phyloP scores from a whole-genome alignment of 2,113 vertebrate species.

The Nettapus auritus region DNA sequence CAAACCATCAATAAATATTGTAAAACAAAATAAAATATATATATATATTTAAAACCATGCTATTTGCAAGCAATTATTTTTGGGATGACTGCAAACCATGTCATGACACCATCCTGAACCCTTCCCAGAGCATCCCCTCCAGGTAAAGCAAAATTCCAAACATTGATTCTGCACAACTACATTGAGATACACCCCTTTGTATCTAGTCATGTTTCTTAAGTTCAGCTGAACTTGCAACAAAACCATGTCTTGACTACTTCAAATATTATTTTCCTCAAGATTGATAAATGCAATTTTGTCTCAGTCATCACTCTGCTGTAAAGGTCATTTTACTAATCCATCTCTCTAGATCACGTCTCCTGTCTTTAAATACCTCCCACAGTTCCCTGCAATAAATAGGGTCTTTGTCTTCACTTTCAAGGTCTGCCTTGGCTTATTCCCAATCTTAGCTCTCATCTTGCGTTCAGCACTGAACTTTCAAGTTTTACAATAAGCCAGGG shows the following conservation, averaged over 20 bases:
- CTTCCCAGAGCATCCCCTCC: not conserved
- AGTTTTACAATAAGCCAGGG: not conserved
- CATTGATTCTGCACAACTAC: not conserved
- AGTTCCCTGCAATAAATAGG: not conserved
- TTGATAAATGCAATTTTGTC: not conserved
- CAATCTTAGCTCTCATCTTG: not conserved
- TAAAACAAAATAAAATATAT: not conserved
- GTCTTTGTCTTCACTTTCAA: conserved; percentile 5
- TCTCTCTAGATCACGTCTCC: not conserved
- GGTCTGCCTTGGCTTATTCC: not conserved
- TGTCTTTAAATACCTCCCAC: not conserved
- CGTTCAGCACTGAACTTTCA: not conserved
- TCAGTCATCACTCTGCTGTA: not conserved
- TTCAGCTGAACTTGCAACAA: not conserved
- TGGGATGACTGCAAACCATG: not conserved
- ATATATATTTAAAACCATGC: not conserved
- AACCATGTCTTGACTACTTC: not conserved
- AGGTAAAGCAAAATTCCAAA: not conserved
- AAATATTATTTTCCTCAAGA: not conserved
- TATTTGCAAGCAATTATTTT: not conserved
- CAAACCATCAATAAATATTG: not conserved
- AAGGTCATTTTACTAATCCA: conserved; percentile 41
- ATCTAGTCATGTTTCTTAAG: not conserved
- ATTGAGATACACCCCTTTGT: not conserved
- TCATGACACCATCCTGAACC: not conserved